phyloP scores from a whole-genome alignment of 2,888 invertebrate species.

The Apoda limacodes region DNA sequence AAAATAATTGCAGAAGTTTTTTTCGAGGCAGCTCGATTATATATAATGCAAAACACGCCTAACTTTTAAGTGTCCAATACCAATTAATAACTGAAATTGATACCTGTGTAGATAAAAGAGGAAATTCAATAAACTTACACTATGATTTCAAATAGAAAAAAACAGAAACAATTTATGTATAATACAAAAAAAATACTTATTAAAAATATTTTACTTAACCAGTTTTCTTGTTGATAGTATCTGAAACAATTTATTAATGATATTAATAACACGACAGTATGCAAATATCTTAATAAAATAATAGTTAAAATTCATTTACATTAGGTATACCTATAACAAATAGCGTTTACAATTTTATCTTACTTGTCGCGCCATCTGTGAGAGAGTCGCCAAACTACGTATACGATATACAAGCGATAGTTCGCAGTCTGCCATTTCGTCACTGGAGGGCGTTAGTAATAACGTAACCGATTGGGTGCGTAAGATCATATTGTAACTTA shows the following conservation, averaged over 20 bases:
- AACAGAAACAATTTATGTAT: too few species aligned
- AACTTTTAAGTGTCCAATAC: too few species aligned
- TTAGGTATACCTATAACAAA: constrained; percentile 1
- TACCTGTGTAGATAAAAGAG: too few species aligned
- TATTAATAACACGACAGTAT: constrained; percentile 30
- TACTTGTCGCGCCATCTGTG: constrained; percentile 39
- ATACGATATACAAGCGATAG: constrained; percentile 3
- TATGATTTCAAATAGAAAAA: too few species aligned
- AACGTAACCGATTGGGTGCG: too few species aligned
- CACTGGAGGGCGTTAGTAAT: constrained; percentile 32
- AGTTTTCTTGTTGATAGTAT: constrained; percentile 68
- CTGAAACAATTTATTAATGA: constrained; percentile 57
- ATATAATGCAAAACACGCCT: too few species aligned
- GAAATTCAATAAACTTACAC: too few species aligned
- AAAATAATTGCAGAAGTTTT: too few species aligned
- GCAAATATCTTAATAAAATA: constrained; percentile 16
- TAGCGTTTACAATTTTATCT: not conserved
- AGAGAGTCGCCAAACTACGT: constrained; percentile 24
- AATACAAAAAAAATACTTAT: constrained; percentile 12
- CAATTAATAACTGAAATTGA: too few species aligned
- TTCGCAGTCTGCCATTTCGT: constrained; percentile 16
- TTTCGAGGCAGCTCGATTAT: too few species aligned
- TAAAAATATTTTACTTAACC: constrained; percentile 34
- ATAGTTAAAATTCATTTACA: constrained; percentile 7
- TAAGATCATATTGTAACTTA: too few species aligned